These are phyloP conservation scores for Orgyia antiqua DNA, from an alignment of 2,888 invertebrate species.

Conservation along the genomic window DNA sequence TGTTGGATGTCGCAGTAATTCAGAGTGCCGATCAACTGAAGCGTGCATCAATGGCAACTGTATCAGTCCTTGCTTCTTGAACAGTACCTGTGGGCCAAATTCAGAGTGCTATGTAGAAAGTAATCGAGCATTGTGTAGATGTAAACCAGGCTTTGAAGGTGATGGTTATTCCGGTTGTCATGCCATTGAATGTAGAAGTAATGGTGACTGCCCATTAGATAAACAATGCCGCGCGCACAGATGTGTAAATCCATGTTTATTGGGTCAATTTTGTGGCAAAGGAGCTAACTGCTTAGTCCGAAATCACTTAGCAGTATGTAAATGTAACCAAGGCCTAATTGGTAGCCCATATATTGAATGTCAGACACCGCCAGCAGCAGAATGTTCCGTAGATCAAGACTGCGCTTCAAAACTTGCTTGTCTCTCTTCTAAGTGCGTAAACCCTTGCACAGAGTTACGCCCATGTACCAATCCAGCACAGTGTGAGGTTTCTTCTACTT, in stretches of 20 bases:
- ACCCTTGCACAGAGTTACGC: conserved; percentile 87
- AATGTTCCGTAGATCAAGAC: conserved; percentile 89
- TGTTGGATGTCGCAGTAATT: conserved; percentile 89
- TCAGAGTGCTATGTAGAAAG: conserved; percentile 88
- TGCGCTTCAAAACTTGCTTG: conserved; percentile 90
- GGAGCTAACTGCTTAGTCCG: conserved; percentile 88
- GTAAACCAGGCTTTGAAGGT: conserved; percentile 88
- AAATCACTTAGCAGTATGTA: conserved; percentile 91
- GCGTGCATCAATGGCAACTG: conserved; percentile 92
- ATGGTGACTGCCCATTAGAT: conserved; percentile 92
- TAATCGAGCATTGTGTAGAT: conserved; percentile 87
- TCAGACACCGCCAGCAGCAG: conserved; percentile 82
- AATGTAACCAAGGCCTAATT: conserved; percentile 85
- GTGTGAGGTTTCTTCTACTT: conserved; percentile 88
- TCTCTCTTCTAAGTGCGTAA: conserved; percentile 87
- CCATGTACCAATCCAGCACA: conserved; percentile 89
- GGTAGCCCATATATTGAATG: conserved; percentile 92
- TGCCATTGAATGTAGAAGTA: conserved; percentile 89
- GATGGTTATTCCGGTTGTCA: conserved; percentile 86
- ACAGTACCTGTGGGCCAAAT: conserved; percentile 88
- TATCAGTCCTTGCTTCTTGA: conserved; percentile 89
- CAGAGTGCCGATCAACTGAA: conserved; percentile 89
- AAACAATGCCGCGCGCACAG: conserved; percentile 91
- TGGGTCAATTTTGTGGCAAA: conserved; percentile 86
- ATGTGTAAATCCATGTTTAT: conserved; percentile 90